Evolutionary conservation across 2,113 vertebrate genomes (phyloP), one percentile per base, ranked within the genome.

Genomic region (Oplegnathus fasciatus): DNA sequence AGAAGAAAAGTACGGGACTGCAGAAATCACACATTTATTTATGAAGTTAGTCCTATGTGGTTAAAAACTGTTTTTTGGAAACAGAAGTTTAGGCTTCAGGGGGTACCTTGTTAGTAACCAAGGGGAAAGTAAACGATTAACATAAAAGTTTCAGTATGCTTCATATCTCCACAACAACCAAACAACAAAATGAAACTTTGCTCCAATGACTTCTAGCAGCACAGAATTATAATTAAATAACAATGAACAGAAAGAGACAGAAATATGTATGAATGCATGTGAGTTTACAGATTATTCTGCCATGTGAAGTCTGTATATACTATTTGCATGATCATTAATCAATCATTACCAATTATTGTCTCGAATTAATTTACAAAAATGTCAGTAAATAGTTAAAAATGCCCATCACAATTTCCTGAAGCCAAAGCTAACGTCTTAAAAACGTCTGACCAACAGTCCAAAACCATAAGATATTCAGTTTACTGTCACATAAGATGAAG

Each of bases 91-190:
- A 18, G 4, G 37, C 5, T 34, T 61, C 24, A 26, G 9, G 22
- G 9, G 14, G 10, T 22, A 15, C 2, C 17, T 61, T 48, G 20
- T 66, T 76, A 62, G 20, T 42, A 73, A 75, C 44, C n/a, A 50
- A 26, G 28, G 46, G 6, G 8, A 75, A 44, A 48, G 34, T 4
- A 57, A 66, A 70, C 9, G 2, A 77, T 44, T 34, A 69, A 52
- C n/a, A 50, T 42, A 28, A 55, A 37, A 18, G 37, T 57, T 37
- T 28, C 30, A 34, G 40, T n/a, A 17, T n/a, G 24, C 26, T 65
- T 71, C 20, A 65, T 22, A 71, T 71, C 58, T 44, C 78, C 42
- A 69, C 34, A 78, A 48, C 61, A 61, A 64, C 70, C 26, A 50
- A 22, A 5, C 2, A 8, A 50, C 30, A 64, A 67, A 46, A 26